Conservation (phyloP, 2,888 invertebrate genomes). For the Prosapia bicincta region DNA sequence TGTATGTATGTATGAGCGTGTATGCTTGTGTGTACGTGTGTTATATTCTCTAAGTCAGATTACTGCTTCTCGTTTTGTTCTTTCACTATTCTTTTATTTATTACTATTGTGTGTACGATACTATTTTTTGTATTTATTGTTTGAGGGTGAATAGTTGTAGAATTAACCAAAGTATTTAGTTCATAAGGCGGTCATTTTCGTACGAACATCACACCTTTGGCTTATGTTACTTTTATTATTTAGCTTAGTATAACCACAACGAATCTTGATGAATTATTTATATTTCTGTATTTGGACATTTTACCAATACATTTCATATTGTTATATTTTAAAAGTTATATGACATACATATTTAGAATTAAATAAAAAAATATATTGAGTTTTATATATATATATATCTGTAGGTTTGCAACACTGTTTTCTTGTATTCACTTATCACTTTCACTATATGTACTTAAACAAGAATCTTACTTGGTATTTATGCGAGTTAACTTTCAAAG, state of each 20-base stretch:
- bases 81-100: neutral
- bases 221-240: neutral
- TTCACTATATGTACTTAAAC: too few relatives aligned
- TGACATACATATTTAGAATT: neutral
- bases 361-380: neutral
- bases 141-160: conserved; percentile 10
- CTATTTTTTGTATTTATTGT: conserved; percentile 15
- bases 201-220: neutral
- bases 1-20: neutral
- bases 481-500: too few relatives aligned
- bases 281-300: neutral
- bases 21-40: neutral
- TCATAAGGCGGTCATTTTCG: neutral
- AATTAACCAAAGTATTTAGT: conserved; percentile 24
- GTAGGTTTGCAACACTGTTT: too few relatives aligned
- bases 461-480: too few relatives aligned
- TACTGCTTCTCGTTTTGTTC: neutral
- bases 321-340: neutral
- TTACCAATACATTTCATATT: neutral
- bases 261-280: neutral
- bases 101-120: neutral
- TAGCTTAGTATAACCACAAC: neutral
- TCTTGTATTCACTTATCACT: too few relatives aligned
- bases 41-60: neutral
- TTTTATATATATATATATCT: too few relatives aligned